A percentile compares a stretch with the other conserved stretches of the same genome.
Conservation (phyloP, 2,888 invertebrate genomes). For the Acronicta leporina region DNA sequence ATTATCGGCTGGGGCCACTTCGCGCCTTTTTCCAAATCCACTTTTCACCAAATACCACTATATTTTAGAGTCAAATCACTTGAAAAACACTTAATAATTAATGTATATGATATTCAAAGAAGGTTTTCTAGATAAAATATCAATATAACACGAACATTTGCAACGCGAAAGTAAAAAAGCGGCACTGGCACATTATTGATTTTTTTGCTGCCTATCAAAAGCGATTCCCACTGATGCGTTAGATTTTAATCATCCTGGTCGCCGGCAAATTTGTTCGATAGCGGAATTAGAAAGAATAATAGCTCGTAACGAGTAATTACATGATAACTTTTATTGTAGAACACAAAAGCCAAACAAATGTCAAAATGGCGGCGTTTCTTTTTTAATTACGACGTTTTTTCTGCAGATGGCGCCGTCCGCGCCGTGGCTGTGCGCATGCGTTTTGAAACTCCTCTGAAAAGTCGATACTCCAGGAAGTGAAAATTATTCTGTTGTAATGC, state of each 20-base stretch:
- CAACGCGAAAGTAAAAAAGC: constrained; percentile 82
- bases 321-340: constrained; percentile 74
- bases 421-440: constrained; percentile 79
- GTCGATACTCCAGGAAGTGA: constrained; percentile 61
- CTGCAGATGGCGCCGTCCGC: constrained; percentile 82
- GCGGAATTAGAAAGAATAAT: constrained; percentile 65
- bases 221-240: constrained; percentile 65
- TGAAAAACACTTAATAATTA: constrained; percentile 45
- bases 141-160: constrained; percentile 67
- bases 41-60: constrained; percentile 62
- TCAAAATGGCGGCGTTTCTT: constrained; percentile 88
- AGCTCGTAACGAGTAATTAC: constrained; percentile 70
- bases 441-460: constrained; percentile 70
- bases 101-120: constrained; percentile 41
- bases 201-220: constrained; percentile 72
- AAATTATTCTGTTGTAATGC: constrained; percentile 5
- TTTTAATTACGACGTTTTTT: constrained; percentile 60
- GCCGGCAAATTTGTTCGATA: constrained; percentile 57
- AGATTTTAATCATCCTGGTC: constrained; percentile 59
- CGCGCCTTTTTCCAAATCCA: constrained; percentile 83
- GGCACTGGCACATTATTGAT: constrained; percentile 84
- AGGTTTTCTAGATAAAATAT: constrained; percentile 37
- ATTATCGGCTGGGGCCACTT: constrained; percentile 70
- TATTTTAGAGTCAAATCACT: constrained; percentile 37
- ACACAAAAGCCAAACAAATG: constrained; percentile 89